Percentiles rank a stretch among this genome's conserved stretches.
Conservation (phyloP, 2,888 invertebrate genomes). For the Gymnocheta viridis region DNA sequence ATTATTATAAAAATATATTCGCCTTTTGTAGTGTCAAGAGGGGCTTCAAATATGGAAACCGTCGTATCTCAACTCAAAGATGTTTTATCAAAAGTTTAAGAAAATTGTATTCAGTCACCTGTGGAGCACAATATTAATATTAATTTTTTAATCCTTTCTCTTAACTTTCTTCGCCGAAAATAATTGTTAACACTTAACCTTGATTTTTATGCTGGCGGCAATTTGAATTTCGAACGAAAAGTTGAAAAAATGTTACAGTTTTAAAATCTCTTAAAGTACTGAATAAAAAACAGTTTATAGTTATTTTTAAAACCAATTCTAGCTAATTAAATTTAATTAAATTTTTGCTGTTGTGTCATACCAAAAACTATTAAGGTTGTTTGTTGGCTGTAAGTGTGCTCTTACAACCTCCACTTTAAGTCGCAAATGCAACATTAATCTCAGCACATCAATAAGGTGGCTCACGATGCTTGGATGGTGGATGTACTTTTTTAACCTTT, state of each 20-base stretch:
- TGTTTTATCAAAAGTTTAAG: too few relatives aligned
- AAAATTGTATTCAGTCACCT: too few relatives aligned
- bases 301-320: background rate
- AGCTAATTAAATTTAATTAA: slow-evolving; percentile 42
- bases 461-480: background rate
- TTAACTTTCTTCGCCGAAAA: too few relatives aligned
- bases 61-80: too few relatives aligned
- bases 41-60: too few relatives aligned
- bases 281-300: background rate
- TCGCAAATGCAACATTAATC: background rate
- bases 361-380: slow-evolving; percentile 21
- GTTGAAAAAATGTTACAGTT: background rate
- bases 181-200: background rate
- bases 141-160: too few relatives aligned
- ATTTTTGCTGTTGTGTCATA: background rate
- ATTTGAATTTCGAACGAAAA: background rate
- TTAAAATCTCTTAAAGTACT: slow-evolving; percentile 1
- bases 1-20: too few relatives aligned
- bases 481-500: too few relatives aligned
- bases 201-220: background rate
- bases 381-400: background rate
- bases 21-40: too few relatives aligned
- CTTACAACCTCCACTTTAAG: background rate
- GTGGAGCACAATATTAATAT: too few relatives aligned
- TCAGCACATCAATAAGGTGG: background rate